Evolutionary conservation across 2,797 vertebrate species (phyloP).

Genomic region (Anguilla megastoma): DNA sequence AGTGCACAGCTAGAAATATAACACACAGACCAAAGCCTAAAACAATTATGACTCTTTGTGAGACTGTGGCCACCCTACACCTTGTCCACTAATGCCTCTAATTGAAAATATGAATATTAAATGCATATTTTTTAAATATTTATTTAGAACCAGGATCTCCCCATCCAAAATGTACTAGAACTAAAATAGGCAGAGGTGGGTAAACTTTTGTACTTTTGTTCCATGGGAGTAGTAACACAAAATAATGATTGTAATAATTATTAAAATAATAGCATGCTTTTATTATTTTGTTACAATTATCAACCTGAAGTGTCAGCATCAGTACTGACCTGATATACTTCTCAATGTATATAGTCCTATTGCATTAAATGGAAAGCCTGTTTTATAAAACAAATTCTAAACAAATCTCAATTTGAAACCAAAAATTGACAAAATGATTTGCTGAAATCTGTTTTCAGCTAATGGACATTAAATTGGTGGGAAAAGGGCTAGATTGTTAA

Average conservation of each 20-base stretch:
- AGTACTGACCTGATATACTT: no score
- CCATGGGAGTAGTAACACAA: no score
- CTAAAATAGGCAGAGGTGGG: no score
- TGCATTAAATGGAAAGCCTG: background rate
- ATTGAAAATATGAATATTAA: background rate
- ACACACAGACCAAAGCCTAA: background rate
- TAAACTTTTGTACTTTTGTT: no score
- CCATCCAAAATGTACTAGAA: no score
- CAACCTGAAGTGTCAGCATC: no score
- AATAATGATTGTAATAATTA: no score
- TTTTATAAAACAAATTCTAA: background rate
- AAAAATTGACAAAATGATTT: background rate
- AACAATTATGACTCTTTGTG: background rate
- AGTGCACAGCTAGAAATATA: background rate
- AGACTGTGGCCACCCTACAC: background rate
- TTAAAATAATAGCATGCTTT: no score
- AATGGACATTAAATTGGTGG: background rate
- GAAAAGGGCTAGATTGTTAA: background rate
- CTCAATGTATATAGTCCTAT: background rate
- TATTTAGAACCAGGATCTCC: no score
- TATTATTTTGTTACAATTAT: no score
- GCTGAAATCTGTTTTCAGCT: background rate
- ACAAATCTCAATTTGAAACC: background rate
- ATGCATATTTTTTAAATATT: no score
- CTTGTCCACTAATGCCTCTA: background rate